phyloP scores from a whole-genome alignment of 2,797 vertebrate genomes.

The Crotalus adamanteus region DNA sequence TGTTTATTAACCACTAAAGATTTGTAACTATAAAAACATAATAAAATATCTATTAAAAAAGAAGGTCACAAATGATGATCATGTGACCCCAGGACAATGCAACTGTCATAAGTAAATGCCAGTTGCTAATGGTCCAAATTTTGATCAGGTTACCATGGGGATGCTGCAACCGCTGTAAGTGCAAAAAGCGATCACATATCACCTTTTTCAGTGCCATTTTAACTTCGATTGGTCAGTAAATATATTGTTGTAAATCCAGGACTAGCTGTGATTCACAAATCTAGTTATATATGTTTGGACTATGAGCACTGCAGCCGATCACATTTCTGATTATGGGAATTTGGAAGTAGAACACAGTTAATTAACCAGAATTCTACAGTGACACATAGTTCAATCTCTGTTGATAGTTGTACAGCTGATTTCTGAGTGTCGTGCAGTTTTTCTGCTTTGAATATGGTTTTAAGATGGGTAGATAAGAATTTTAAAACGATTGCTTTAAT shows the following conservation, averaged over 20 bases:
- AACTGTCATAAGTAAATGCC: neutral
- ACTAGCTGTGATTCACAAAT: too few species aligned
- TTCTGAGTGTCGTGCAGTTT: constrained; percentile 18
- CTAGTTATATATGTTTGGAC: neutral
- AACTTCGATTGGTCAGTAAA: neutral
- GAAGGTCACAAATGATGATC: neutral
- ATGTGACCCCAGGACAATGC: neutral
- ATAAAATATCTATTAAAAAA: neutral
- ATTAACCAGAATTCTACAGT: constrained; percentile 18
- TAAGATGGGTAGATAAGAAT: neutral
- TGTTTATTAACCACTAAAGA: too few species aligned
- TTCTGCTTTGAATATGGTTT: neutral
- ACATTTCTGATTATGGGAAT: neutral
- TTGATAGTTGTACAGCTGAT: constrained; percentile 4
- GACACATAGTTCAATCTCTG: constrained; percentile 35
- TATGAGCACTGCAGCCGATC: neutral
- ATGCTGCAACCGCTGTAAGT: neutral
- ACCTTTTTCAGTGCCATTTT: neutral
- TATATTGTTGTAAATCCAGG: neutral
- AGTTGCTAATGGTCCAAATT: neutral
- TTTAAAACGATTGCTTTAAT: constrained; percentile 54
- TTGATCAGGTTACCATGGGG: neutral
- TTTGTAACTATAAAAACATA: too few species aligned
- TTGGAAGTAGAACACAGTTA: neutral
- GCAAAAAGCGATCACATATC: neutral